Percentiles rank a stretch among this genome's conserved stretches.
phyloP scores from a whole-genome alignment of 2,113 vertebrate species.

The Apus apus region DNA sequence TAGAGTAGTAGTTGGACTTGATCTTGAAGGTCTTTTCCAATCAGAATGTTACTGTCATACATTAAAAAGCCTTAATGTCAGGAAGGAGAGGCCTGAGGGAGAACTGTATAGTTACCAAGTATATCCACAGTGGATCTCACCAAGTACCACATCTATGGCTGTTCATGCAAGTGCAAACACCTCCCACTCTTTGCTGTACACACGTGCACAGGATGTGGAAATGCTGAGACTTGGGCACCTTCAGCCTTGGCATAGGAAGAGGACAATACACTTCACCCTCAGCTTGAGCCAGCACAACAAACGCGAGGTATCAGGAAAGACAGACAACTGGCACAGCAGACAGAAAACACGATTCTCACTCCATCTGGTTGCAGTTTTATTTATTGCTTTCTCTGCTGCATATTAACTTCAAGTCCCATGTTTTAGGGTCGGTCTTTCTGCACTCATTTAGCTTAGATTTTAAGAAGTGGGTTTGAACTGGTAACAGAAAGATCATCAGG shows the following conservation, averaged over 20 bases:
- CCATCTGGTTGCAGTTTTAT: neutral
- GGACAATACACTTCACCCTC: neutral
- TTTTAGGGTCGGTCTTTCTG: neutral
- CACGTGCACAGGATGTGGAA: neutral
- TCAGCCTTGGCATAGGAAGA: neutral
- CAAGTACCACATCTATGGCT: accelerated
- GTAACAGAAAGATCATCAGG: neutral
- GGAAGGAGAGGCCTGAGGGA: neutral
- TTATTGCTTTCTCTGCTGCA: neutral
- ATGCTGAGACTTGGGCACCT: neutral
- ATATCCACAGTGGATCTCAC: neutral
- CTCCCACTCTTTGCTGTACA: neutral
- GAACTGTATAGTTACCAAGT: neutral
- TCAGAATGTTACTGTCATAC: no score
- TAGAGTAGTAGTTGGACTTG: no score
- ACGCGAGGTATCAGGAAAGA: no score
- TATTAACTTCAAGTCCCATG: neutral
- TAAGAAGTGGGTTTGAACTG: neutral
- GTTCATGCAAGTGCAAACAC: neutral
- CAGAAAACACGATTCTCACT: neutral
- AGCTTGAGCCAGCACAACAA: neutral
- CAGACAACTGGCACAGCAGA: no score
- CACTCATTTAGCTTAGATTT: neutral
- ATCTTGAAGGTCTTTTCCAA: no score
- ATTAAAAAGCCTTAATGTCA: neutral